Evolutionary conservation across 2,113 vertebrate genomes (phyloP).

Genomic region (Tachysurus fulvidraco): DNA sequence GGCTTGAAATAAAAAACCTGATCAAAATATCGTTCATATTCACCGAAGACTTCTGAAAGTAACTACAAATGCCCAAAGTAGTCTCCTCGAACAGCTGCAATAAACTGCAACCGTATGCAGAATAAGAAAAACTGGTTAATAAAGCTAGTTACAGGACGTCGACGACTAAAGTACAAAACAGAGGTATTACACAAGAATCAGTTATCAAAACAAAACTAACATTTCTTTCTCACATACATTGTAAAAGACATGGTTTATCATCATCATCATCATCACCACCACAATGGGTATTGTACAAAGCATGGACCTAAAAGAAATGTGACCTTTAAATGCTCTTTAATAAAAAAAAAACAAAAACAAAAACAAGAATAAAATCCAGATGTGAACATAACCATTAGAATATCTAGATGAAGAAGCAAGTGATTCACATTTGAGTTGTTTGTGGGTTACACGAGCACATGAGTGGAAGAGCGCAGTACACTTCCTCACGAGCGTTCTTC

Average conservation of each 20-base stretch:
- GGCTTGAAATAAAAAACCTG: slow-evolving; percentile 11
- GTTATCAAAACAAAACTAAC: slow-evolving; percentile 71
- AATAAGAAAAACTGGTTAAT: slow-evolving; percentile 29
- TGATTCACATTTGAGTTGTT: slow-evolving; percentile 69
- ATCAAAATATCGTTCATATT: slow-evolving; percentile 20
- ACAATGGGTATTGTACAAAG: slow-evolving; percentile 64
- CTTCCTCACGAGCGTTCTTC: slow-evolving; percentile 14
- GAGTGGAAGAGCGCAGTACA: slow-evolving; percentile 41
- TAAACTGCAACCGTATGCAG: slow-evolving; percentile 30
- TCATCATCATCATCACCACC: slow-evolving; percentile 35
- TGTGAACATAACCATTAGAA: slow-evolving; percentile 55
- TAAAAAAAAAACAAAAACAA: slow-evolving; percentile 64
- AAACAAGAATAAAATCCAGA: slow-evolving; percentile 3
- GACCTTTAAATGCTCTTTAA: slow-evolving; percentile 58
- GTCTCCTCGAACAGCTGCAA: slow-evolving; percentile 41
- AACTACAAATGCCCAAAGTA: slow-evolving; percentile 48
- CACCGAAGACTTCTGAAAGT: slow-evolving; percentile 32
- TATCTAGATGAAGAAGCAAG: slow-evolving; percentile 53
- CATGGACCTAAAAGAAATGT: slow-evolving; percentile 63
- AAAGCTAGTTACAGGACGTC: slow-evolving; percentile 39
- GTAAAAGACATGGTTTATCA: slow-evolving; percentile 66
- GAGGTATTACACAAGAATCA: slow-evolving; percentile 72
- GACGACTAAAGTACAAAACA: slow-evolving; percentile 59
- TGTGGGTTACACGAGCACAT: slow-evolving; percentile 57
- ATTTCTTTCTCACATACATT: slow-evolving; percentile 71